Percentiles rank a stretch among this genome's conserved stretches.
These are phyloP conservation scores for Cebidichthys violaceus DNA, from an alignment of 2,113 vertebrate genomes.

Conservation along the genomic window DNA sequence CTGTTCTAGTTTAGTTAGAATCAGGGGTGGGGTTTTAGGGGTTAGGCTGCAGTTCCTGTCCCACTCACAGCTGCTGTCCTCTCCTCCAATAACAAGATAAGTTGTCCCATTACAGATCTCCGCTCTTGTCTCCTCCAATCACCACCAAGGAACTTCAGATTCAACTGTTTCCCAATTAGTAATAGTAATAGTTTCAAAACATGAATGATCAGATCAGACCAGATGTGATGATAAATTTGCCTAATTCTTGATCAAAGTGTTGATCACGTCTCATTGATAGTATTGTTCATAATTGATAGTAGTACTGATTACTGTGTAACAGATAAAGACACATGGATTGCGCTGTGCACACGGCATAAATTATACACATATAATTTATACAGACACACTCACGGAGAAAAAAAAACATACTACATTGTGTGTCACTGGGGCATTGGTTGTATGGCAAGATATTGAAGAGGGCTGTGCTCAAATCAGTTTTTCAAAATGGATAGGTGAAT, in stretches of 20 bases:
- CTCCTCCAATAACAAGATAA: slow-evolving; percentile 58
- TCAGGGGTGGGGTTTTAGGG: slow-evolving; percentile 46
- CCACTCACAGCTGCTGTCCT: slow-evolving; percentile 66
- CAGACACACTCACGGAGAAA: slow-evolving; percentile 70
- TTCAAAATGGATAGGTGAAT: slow-evolving; percentile 6
- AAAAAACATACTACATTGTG: slow-evolving; percentile 65
- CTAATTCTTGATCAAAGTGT: slow-evolving; percentile 23
- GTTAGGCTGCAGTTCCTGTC: slow-evolving; percentile 72
- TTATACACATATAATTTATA: slow-evolving; percentile 85
- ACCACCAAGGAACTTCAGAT: slow-evolving; percentile 65
- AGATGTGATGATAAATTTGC: slow-evolving; percentile 65
- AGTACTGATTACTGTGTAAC: slow-evolving; percentile 75
- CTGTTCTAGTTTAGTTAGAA: slow-evolving; percentile 49
- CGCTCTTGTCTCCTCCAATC: slow-evolving; percentile 77
- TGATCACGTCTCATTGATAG: slow-evolving; percentile 70
- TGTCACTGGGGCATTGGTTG: slow-evolving; percentile 62
- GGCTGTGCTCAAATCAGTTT: slow-evolving; percentile 37
- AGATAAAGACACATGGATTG: slow-evolving; percentile 85
- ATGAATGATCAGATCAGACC: slow-evolving; percentile 13
- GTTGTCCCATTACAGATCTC: slow-evolving; percentile 18
- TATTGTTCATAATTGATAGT: slow-evolving; percentile 33
- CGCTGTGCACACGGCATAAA: slow-evolving; percentile 83
- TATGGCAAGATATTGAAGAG: not conserved
- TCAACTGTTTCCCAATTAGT: slow-evolving; percentile 62
- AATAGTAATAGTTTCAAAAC: slow-evolving; percentile 38